Conservation (phyloP, 1,140 invertebrate genomes). For the Psix sp. region DNA sequence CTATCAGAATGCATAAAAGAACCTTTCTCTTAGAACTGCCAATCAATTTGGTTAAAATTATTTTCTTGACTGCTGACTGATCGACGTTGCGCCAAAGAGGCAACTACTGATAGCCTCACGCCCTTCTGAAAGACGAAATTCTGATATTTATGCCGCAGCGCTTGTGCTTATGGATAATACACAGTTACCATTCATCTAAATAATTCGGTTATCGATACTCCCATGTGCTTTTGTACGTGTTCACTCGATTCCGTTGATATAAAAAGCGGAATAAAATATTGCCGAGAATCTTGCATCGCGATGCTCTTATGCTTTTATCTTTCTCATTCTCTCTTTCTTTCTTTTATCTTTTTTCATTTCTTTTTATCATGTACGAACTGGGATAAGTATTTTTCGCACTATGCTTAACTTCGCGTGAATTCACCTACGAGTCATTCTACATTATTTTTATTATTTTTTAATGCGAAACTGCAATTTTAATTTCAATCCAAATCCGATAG, state of each 20-base stretch:
- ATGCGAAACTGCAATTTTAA: too few species aligned
- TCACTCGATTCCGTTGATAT: constrained; percentile 37
- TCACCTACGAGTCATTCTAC: constrained; percentile 18
- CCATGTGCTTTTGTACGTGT: constrained; percentile 6
- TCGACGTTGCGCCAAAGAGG: constrained; percentile 12
- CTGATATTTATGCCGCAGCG: constrained; percentile 23
- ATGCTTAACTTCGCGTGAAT: constrained; percentile 27
- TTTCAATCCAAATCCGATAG: too few species aligned
- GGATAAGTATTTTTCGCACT: constrained; percentile 49
- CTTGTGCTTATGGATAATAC: constrained; percentile 26
- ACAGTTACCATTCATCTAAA: constrained; percentile 44
- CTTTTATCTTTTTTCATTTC: constrained; percentile 33
- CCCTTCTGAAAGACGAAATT: constrained; percentile 25
- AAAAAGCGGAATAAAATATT: constrained; percentile 53
- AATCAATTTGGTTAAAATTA: constrained; percentile 19
- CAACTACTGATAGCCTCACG: background rate
- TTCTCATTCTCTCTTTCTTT: constrained; percentile 34
- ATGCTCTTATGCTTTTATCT: constrained; percentile 17
- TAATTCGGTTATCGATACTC: constrained; percentile 49
- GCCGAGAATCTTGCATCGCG: constrained; percentile 14
- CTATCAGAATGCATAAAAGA: too few species aligned
- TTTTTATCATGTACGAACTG: constrained; percentile 49
- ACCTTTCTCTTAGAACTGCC: background rate
- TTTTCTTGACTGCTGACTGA: constrained; percentile 14
- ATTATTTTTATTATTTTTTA: too few species aligned